Conservation (phyloP, 2,797 vertebrate genomes). For the Emys orbicularis region DNA sequence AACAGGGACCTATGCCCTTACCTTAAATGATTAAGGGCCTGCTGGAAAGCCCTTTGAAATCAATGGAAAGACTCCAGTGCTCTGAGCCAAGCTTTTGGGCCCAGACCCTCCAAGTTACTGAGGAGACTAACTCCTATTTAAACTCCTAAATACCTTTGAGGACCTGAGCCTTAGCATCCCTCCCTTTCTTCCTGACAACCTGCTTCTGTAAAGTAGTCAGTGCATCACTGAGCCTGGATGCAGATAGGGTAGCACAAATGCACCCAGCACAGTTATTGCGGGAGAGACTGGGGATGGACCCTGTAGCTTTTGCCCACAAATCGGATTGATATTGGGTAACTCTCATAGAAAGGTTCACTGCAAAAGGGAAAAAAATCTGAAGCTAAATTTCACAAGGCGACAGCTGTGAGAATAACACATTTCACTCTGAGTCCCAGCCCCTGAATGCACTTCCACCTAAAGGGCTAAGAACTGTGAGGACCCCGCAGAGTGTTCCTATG, state of each 20-base stretch:
- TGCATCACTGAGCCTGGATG: neutral
- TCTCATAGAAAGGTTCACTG: accelerated
- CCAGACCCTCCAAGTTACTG: too few relatives aligned
- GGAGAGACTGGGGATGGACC: neutral
- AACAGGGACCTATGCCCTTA: neutral
- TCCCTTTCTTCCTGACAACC: too few relatives aligned
- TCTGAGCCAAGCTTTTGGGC: neutral
- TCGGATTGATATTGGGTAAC: neutral
- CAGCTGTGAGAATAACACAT: neutral
- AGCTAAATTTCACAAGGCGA: accelerated
- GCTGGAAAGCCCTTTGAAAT: neutral
- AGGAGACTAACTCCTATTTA: neutral
- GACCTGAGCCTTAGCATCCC: too few relatives aligned
- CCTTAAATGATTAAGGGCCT: neutral
- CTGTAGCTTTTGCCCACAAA: neutral
- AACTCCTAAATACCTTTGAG: too few relatives aligned
- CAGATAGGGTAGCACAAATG: neutral
- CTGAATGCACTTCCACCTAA: neutral
- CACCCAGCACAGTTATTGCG: neutral
- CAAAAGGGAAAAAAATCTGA: neutral
- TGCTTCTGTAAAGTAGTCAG: neutral
- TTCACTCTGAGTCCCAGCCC: neutral
- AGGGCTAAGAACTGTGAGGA: too few relatives aligned
- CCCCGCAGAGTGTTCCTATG: too few relatives aligned
- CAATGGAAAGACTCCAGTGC: neutral